Base-by-base conservation (phyloP, 2,888 invertebrate species). In the Erpobdella octoculata region DNA sequence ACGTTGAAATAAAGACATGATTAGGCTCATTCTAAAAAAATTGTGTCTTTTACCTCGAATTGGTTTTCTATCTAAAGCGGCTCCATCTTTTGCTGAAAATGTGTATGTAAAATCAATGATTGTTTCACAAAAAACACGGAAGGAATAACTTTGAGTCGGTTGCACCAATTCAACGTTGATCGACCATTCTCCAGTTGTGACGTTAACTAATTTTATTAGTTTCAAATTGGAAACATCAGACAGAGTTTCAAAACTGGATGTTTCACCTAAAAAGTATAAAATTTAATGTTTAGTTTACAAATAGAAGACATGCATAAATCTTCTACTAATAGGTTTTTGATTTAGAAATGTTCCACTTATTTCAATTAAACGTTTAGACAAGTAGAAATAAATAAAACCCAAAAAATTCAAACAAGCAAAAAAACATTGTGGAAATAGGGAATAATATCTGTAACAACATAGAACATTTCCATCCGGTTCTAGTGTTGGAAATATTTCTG, bases 1-100 rank as follows among this genome's bases (percentile, higher is more conserved):
- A 53, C 1, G 8, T 53, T 18, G n/a, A 53, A 18, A 53, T 48
- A 48, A 48, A 48, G 4, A 3, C 3, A 21, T 6, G 25, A 48
- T 6, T 6, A 48, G 25, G 4, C 12, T 48, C 18, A 48, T 48
- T 53, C 28, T 53, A 25, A 3, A 53, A 53, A n/a, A n/a, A n/a
- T n/a, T n/a, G n/a, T n/a, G n/a, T n/a, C n/a, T n/a, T n/a, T 53
- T 53, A 28, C 53, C 53, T 53, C 28, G 21, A n/a, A 53, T 53
- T 1, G 53, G 53, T 12, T 21, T 25, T 4, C 21, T 4, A 53
- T 53, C 53, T 25, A 53, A 25, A 25, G 53, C 21, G 53, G 21
- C 28, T n/a, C 53, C 53, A 53, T 6, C 28, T 28, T 53, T 53
- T 28, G 53, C 5, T 28, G 28, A 53, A 15, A 53, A 28, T 21